Evolutionary conservation across 2,113 vertebrate species (phyloP), one percentile per base, ranked within the genome.

Genomic region (Ahaetulla prasina): DNA sequence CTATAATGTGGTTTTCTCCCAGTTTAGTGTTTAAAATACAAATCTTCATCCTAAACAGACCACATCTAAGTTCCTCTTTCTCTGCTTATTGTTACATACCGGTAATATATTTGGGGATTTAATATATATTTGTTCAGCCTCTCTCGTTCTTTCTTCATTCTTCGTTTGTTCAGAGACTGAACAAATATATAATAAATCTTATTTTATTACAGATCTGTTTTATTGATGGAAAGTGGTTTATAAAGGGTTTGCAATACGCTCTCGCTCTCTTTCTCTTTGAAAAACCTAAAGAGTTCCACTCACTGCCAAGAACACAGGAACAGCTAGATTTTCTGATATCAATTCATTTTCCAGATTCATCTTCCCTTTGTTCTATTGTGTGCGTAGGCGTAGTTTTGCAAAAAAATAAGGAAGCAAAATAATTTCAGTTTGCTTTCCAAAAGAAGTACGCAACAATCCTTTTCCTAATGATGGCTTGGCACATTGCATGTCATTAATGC

Each of bases 401-500:
- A 50, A 53, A 50, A 53, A 68, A 80, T 53, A 91, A 88, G 60
- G 35, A 23, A 30, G 8, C 16, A 88, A 10, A 20, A 88, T 91
- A 94, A 57, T 43, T 60, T 49, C 95, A 87, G 63, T 39, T 91
- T 85, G 54, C 35, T 74, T 84, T 93, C 74, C 84, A 0, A 0
- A 95, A 93, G n/a, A 74, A 92, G 49, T 1, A 45, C 20, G 87
- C 89, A 84, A 52, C 91, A 93, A 88, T 88, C 87, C 16, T 60
- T 92, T 60, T n/a, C 88, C n/a, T 85, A 89, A 89, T 57, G 91
- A n/a, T 84, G 94, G 0, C 0, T 89, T 93, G 92, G 93, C 93
- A 91, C 35, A 27, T 54, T 80, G 45, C 90, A 92, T 92, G 91
- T 90, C 92, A 92, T 92, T 95, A 60, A 93, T 93, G 94, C 93